Evolutionary conservation across 1,140 invertebrate species (phyloP), one percentile per base, ranked within the genome.

Genomic region (Argopecten irradians): DNA sequence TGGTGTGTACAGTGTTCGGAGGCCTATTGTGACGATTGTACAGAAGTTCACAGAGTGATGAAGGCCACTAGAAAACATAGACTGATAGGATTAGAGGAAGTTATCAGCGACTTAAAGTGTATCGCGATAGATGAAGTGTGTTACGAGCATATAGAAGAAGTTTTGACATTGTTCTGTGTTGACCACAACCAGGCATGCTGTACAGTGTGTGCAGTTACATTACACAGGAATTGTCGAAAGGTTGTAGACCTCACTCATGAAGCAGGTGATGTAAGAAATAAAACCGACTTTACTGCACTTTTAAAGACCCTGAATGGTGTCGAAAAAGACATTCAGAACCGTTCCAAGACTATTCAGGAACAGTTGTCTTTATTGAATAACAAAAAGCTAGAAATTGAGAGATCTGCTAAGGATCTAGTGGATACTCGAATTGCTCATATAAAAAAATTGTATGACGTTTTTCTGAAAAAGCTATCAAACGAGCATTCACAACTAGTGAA

Each of bases 141-240:
- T 84, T 28, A 84, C 14, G 36, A 84, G 22, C 83, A 84, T 22
- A 33, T 11, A 36, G 83, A 39, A 2, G 36, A 84, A 39, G 36
- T 35, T 28, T 28, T 84, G 0, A 39, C 34, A 19, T 14, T 39
- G 34, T 84, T 16, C n/a, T 84, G 83, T 34, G 36, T 35, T 0
- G 83, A 84, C 83, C 83, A 84, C n/a, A 33, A 84, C 16, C 83
- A 84, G 34, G 34, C 83, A 84, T 84, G 83, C 28, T 84, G 83
- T 39, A 39, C 83, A 35, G 36, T 39, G 7, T 84, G 83, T 36
- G 83, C 22, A 19, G 83, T 34, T 5, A 36, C 36, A 36, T 28
- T 22, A 0, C 83, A 84, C 22, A 33, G 83, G 0, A 84, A 84
- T 13, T 84, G 83, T 11, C 14, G 36, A n/a, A 35, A 9, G 0